These are phyloP conservation scores for Chamaetylas fuelleborni DNA, from an alignment of 2,113 vertebrate genomes.

Conservation along the genomic window DNA sequence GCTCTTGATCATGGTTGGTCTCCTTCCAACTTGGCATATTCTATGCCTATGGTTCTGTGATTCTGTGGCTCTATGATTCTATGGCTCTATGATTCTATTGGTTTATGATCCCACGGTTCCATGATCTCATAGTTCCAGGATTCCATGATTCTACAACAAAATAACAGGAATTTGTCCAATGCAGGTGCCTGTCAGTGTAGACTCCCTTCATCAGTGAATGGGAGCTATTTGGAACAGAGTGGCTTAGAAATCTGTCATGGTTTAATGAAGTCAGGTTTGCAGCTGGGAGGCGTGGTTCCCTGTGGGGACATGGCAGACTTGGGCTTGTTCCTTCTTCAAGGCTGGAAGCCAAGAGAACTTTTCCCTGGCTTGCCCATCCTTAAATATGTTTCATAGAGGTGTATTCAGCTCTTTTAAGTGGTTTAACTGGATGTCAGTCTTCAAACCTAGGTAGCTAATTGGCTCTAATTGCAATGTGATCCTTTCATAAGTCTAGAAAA, in stretches of 20 bases:
- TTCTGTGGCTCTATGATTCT: not conserved
- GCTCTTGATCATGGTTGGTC: not conserved
- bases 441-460: no score
- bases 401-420: no score
- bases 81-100: not conserved
- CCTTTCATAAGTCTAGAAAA: not conserved
- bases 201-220: not conserved
- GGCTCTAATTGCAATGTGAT: not conserved
- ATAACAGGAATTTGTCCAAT: no score
- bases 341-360: no score
- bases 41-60: not conserved
- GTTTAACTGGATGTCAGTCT: no score
- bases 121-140: not conserved
- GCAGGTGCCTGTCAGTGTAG: not conserved
- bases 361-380: no score
- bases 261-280: no score
- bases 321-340: no score
- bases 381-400: no score
- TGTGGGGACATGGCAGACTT: no score
- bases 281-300: no score
- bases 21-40: accelerated
- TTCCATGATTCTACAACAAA: not conserved
- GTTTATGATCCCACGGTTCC: no score
- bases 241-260: not conserved
- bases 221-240: accelerated